A percentile compares a stretch with the other conserved stretches of the same genome.
phyloP scores from a whole-genome alignment of 2,888 invertebrate genomes.

The Cactoblastis cactorum region DNA sequence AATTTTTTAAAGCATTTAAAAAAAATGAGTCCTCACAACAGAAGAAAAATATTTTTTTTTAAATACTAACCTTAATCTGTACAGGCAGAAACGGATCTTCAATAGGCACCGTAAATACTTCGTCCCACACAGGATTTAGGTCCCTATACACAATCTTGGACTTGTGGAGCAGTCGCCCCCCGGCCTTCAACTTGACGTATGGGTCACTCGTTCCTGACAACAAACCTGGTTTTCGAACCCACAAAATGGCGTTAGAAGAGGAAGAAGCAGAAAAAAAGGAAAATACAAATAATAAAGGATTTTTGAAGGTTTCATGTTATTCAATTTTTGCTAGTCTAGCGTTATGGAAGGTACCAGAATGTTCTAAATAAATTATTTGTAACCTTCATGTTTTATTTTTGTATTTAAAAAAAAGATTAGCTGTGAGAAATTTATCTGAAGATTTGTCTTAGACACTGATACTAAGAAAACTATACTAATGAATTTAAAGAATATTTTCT shows the following conservation, averaged over 20 bases:
- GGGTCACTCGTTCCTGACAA: conserved; percentile 96
- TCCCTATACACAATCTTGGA: conserved; percentile 96
- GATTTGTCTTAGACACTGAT: no score
- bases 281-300: conserved; percentile 15
- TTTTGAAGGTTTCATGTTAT: neutral
- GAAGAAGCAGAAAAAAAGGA: conserved; percentile 59
- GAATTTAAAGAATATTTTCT: no score
- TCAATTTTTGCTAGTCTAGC: neutral
- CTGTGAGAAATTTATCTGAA: no score
- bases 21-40: no score
- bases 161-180: conserved; percentile 93
- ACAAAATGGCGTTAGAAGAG: conserved; percentile 55
- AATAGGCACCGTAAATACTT: conserved; percentile 93
- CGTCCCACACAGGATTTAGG: conserved; percentile 99
- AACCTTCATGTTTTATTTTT: no score
- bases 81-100: conserved; percentile 94
- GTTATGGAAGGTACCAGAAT: neutral
- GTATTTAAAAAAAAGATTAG: no score
- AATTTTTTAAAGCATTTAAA: no score
- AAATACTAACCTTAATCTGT: conserved; percentile 85
- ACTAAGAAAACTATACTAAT: no score
- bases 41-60: neutral
- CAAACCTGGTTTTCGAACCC: conserved; percentile 72
- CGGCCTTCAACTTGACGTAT: conserved; percentile 96
- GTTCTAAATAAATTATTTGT: no score